Percentiles rank a stretch among this genome's conserved stretches.
Evolutionary conservation across 2,113 vertebrate genomes (phyloP).

Genomic region (Phrynosoma blainvillii): DNA sequence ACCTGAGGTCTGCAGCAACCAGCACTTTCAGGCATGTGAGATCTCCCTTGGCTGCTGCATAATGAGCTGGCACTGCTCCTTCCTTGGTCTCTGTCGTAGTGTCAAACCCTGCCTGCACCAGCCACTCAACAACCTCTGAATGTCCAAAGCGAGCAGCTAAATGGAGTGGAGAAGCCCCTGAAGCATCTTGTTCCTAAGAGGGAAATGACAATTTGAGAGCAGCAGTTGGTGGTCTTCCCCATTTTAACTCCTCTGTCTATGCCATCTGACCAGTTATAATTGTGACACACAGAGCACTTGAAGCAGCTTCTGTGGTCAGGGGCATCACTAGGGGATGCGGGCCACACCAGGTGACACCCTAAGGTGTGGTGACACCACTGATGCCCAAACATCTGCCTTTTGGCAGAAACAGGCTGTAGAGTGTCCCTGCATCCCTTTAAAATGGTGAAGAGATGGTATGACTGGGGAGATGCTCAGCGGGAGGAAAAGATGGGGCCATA

Average conservation of each 20-base stretch:
- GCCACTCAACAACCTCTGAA: conserved; percentile 55
- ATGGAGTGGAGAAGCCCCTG: conserved; percentile 82
- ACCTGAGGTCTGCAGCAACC: conserved; percentile 74
- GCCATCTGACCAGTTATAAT: not conserved
- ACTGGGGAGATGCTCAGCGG: too few species aligned
- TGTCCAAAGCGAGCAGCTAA: conserved; percentile 83
- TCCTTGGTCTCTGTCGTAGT: conserved; percentile 76
- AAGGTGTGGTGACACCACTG: too few species aligned
- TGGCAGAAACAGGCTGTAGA: too few species aligned
- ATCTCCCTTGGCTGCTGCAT: conserved; percentile 83
- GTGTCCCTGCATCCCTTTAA: too few species aligned
- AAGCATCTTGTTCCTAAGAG: conserved; percentile 78
- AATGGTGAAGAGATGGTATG: too few species aligned
- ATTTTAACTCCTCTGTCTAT: not conserved
- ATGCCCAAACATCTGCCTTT: too few species aligned
- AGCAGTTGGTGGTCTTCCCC: not conserved
- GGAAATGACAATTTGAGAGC: not conserved
- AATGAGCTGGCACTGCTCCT: conserved; percentile 85
- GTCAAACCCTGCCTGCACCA: conserved; percentile 64
- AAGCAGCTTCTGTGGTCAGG: not conserved
- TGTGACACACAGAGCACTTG: not conserved
- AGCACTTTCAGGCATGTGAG: conserved; percentile 84
- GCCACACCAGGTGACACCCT: too few species aligned
- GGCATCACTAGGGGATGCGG: too few species aligned
- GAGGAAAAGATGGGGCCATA: too few species aligned